These are phyloP conservation scores for Tipula unca DNA, from an alignment of 2,888 invertebrate species.

Conservation along the genomic window DNA sequence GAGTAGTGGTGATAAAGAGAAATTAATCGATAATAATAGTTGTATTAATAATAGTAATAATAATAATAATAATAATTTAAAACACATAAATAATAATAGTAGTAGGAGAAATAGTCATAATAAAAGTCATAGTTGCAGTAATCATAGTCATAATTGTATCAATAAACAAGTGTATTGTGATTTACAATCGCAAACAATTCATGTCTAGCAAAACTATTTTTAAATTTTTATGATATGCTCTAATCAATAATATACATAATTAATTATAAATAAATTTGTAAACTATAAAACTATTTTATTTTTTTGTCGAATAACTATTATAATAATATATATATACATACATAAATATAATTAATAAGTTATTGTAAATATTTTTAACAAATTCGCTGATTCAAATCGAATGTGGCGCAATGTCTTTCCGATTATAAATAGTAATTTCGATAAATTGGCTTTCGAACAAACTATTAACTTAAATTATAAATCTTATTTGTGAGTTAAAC, in stretches of 20 bases:
- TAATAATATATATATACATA: no score
- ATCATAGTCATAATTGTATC: background rate
- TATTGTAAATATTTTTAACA: background rate
- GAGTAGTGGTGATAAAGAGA: background rate
- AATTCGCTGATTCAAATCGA: background rate
- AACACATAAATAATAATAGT: background rate
- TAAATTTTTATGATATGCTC: background rate
- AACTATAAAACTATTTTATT: background rate
- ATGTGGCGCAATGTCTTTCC: background rate
- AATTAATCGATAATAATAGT: background rate
- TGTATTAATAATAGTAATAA: slow-evolving; percentile 14
- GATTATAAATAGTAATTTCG: background rate
- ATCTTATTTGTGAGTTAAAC: background rate
- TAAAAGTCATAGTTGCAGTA: background rate
- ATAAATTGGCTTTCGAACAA: background rate
- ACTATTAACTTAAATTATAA: background rate
- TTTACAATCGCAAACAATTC: slow-evolving; percentile 1
- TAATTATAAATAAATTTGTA: background rate
- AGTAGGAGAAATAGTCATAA: background rate
- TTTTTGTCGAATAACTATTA: background rate
- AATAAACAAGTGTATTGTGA: slow-evolving; percentile 1
- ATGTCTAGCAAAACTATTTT: background rate
- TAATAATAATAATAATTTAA: slow-evolving; percentile 15
- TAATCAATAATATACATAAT: background rate
- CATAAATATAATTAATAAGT: background rate